These are phyloP conservation scores for Drosophila colorata DNA, from an alignment of 2,888 invertebrate species.

Conservation along the genomic window DNA sequence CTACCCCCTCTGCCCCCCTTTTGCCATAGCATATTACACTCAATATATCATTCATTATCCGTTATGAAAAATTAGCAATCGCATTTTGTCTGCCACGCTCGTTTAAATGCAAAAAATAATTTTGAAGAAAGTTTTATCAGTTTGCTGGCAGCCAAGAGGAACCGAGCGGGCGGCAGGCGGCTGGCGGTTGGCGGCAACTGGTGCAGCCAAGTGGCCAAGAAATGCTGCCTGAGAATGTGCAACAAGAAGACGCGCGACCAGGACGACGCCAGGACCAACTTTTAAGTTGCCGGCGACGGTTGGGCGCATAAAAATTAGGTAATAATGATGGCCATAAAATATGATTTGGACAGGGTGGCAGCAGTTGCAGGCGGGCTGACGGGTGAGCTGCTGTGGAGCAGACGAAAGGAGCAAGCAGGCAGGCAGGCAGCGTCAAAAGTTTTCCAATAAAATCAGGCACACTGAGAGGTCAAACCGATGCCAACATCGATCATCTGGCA, in stretches of 20 bases:
- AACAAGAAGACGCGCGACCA: conserved; percentile 58
- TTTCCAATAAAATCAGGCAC: conserved; percentile 79
- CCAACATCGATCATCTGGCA: conserved; percentile 69
- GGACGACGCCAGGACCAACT: conserved; percentile 60
- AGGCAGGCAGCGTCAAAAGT: conserved; percentile 52
- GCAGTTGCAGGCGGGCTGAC: background rate
- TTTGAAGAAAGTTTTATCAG: conserved; percentile 77
- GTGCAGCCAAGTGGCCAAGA: conserved; percentile 26
- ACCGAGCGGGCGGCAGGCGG: background rate
- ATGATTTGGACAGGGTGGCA: conserved; percentile 65
- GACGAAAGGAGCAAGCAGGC: background rate
- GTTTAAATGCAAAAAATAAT: conserved; percentile 69
- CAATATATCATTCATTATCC: conserved; percentile 80
- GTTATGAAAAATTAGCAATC: conserved; percentile 79
- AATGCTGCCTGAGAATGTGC: conserved; percentile 51
- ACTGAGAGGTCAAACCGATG: conserved; percentile 72
- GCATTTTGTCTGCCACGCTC: conserved; percentile 75
- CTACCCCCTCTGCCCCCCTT: background rate
- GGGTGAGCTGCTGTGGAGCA: too few relatives aligned
- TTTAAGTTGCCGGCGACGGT: conserved; percentile 49
- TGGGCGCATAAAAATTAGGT: conserved; percentile 75
- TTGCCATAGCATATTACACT: conserved; percentile 54
- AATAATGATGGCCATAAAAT: conserved; percentile 81
- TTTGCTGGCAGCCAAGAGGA: conserved; percentile 55
- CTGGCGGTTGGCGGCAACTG: too few relatives aligned